phyloP scores from a whole-genome alignment of 2,113 vertebrate species.

The Thryonomys swinderianus region DNA sequence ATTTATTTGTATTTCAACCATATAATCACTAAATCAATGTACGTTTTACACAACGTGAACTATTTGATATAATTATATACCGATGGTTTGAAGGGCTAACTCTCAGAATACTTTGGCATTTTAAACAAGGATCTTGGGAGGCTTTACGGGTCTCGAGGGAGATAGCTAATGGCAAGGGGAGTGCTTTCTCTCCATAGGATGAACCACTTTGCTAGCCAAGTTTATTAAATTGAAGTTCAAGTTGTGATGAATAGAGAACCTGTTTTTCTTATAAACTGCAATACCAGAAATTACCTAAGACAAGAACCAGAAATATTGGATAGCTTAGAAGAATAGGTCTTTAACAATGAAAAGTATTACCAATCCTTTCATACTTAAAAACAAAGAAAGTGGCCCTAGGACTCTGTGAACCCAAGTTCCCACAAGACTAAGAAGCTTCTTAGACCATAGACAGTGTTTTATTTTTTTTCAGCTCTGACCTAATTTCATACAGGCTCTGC shows the following conservation, averaged over 20 bases:
- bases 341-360: constrained; percentile 19
- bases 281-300: neutral
- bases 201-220: neutral
- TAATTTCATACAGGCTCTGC: constrained; percentile 61
- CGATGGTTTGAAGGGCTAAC: neutral
- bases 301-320: neutral
- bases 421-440: constrained; percentile 47
- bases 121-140: constrained; percentile 23
- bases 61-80: neutral
- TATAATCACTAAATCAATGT: neutral
- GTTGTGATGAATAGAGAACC: neutral
- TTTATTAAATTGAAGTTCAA: constrained; percentile 1
- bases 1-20: constrained; percentile 9
- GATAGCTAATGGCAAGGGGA: neutral
- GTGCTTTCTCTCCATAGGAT: neutral
- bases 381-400: neutral
- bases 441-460: constrained; percentile 39
- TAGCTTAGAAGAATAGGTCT: constrained; percentile 26
- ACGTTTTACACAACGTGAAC: neutral
- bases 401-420: constrained; percentile 42
- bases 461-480: constrained; percentile 54
- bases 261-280: constrained; percentile 51
- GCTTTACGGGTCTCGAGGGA: neutral
- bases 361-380: constrained; percentile 50
- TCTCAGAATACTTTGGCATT: constrained; percentile 45